Evolutionary conservation across 2,113 vertebrate genomes (phyloP).

Genomic region (Morone saxatilis): DNA sequence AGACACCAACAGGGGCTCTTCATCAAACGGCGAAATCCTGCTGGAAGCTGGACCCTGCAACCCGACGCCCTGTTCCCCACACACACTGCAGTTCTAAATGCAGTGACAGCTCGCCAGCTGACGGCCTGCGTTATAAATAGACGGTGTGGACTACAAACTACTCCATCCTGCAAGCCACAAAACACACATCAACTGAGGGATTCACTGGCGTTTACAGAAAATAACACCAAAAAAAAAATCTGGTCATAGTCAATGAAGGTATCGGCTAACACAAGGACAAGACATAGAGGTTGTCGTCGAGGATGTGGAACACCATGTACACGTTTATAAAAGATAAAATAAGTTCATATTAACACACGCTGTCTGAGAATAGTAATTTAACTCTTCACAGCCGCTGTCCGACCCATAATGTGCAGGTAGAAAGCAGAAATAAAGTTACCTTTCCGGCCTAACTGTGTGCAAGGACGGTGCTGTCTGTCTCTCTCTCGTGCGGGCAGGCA

Average conservation of each 20-base stretch:
- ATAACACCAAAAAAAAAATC: background rate
- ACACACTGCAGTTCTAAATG: constrained; percentile 72
- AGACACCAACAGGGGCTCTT: background rate
- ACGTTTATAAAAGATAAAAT: background rate
- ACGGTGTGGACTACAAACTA: constrained; percentile 36
- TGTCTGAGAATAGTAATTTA: background rate
- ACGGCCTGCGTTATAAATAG: constrained; percentile 79
- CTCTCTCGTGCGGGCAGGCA: constrained; percentile 69
- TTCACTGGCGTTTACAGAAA: accelerated
- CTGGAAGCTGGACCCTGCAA: constrained; percentile 65
- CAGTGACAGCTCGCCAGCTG: constrained; percentile 76
- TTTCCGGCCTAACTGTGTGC: constrained; percentile 80
- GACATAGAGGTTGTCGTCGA: constrained; percentile 8
- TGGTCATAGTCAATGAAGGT: background rate
- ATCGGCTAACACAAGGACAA: constrained; percentile 34
- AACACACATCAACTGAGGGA: background rate
- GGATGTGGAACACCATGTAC: background rate
- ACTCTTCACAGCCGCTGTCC: accelerated
- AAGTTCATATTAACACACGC: background rate
- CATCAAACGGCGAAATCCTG: background rate
- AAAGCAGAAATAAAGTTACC: constrained; percentile 59
- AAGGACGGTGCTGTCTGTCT: constrained; percentile 63
- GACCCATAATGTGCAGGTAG: accelerated
- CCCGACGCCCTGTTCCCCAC: constrained; percentile 66
- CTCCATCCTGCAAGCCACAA: constrained; percentile 32